Base-by-base conservation (phyloP, 2,113 vertebrate genomes). In the Bubalus kerabau region DNA sequence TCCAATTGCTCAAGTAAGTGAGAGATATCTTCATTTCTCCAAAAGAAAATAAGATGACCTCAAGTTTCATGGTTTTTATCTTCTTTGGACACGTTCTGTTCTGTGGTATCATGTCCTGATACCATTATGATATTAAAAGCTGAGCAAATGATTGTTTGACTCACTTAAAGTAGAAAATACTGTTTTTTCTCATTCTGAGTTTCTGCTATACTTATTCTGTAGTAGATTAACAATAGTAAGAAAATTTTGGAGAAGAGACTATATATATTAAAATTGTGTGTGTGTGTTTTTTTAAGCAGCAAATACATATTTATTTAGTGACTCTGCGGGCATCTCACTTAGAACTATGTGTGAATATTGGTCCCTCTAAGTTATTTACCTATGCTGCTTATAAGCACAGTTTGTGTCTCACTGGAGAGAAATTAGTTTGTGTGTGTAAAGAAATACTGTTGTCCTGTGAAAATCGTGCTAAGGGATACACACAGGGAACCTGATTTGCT, bases 1-100 rank as follows among this genome's bases (percentile, higher is more conserved):
- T 98, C 98, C 48, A 99, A 99, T 90, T 99, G 99, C 98, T 99
- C 99, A 95, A 98, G 99, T 99, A 59, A 59, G 98, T 98, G 57
- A 94, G 3, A 28, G 67, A 30, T 96, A 92, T 52, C 9, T 91
- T 87, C 17, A 15, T 0, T 94, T 93, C 14, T 60, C 46, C 62
- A 84, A 74, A 62, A 32, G 46, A 43, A n/a, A 78, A 71, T 87
- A 30, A 93, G 71, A 56, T 56, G 46, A 59, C 40, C 5, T 84
- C 14, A 28, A 9, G 13, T 15, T 52, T 87, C 23, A 24, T 48
- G 24, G 9, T 23, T 94, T 85, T n/a, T 13, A 52, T 56, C 10
- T 43, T 94, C 28, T 95, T 76, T 5, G 36, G 89, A 60, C 9
- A 3, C 48, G 6, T 59, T 87, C 64, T 83, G 32, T 46, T 67